Percentiles rank a stretch among this genome's conserved stretches.
Evolutionary conservation across 2,797 vertebrate genomes (phyloP).

Genomic region (Cyclopterus lumpus): DNA sequence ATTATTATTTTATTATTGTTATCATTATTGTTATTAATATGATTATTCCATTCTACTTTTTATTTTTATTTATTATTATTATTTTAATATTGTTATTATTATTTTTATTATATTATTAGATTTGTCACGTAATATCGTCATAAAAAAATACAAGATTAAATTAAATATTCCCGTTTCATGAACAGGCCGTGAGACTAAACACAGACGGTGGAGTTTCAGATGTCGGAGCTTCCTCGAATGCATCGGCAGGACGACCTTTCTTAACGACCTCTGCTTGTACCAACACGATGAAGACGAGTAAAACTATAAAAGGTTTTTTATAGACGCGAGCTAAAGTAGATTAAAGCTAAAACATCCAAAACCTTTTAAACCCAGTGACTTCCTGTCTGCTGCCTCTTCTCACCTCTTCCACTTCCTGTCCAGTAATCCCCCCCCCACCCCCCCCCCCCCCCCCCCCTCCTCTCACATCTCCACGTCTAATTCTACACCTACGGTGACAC

Average conservation of each 20-base stretch:
- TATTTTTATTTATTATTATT: no score
- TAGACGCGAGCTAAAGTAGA: not conserved
- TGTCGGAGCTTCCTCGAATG: not conserved
- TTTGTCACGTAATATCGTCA: not conserved
- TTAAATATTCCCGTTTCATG: not conserved
- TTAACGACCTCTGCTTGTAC: not conserved
- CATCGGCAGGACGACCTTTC: not conserved
- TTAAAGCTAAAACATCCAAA: not conserved
- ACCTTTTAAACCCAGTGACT: not conserved
- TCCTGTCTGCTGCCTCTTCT: not conserved
- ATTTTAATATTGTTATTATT: no score
- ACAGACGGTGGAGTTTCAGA: no score
- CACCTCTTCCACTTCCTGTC: no score
- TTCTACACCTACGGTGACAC: conserved; percentile 53
- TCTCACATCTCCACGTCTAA: conserved; percentile 28
- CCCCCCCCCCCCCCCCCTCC: not conserved
- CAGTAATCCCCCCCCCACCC: no score
- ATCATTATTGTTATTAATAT: no score
- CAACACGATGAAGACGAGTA: not conserved
- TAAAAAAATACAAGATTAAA: not conserved
- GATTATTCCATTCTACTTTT: no score
- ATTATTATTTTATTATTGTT: no score
- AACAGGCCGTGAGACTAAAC: not conserved
- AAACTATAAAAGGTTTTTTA: not conserved
- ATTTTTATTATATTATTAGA: not conserved